A percentile compares a stretch with the other conserved stretches of the same genome.
Conservation (phyloP, 2,113 vertebrate genomes). For the Saccopteryx leptura region DNA sequence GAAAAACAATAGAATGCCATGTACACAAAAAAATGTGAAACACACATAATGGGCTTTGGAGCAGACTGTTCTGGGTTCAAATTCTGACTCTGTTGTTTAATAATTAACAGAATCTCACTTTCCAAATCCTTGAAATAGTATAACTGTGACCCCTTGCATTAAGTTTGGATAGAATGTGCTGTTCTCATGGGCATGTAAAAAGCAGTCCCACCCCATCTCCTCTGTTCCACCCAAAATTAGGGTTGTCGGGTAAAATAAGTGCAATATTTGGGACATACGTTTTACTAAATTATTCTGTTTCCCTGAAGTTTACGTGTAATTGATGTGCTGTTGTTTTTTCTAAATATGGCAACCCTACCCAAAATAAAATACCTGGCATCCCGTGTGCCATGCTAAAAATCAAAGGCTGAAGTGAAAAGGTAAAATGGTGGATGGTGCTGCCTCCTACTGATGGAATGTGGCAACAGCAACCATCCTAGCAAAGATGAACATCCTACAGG, state of each 20-base stretch:
- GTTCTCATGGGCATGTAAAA: not conserved
- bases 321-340: not conserved
- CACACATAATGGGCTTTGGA: not conserved
- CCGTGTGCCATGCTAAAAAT: not conserved
- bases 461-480: not conserved
- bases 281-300: constrained; percentile 35
- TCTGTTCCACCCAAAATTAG: not conserved
- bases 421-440: constrained; percentile 56
- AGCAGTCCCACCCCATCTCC: not conserved
- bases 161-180: not conserved
- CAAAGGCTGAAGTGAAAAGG: not conserved
- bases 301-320: constrained; percentile 52
- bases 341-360: not conserved
- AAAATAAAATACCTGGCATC: not conserved
- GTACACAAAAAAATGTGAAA: not conserved
- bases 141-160: not conserved
- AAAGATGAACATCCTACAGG: fast-evolving
- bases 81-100: not conserved
- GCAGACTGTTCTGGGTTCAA: not conserved
- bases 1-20: not conserved
- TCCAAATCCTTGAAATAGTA: not conserved
- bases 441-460: constrained; percentile 22
- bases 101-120: not conserved
- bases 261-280: not conserved
- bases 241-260: constrained; percentile 21